Percentiles rank a stretch among this genome's conserved stretches.
phyloP scores from a whole-genome alignment of 2,888 invertebrate genomes.

The Bombylius major region DNA sequence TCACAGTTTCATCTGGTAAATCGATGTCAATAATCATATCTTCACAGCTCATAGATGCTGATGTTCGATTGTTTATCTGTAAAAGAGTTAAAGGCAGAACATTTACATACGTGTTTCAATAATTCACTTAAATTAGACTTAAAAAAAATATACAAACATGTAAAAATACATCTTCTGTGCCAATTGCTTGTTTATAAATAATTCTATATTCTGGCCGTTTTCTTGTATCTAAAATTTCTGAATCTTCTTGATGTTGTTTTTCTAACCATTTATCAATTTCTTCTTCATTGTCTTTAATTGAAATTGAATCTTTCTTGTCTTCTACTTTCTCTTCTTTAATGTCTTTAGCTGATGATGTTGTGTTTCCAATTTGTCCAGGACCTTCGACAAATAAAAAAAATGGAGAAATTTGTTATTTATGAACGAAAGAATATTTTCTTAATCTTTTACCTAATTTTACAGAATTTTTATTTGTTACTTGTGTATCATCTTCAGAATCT shows the following conservation, averaged over 20 bases:
- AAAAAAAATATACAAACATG: slow-evolving; percentile 41
- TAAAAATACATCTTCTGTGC: slow-evolving; percentile 74
- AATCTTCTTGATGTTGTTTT: slow-evolving; percentile 42
- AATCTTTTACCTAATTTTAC: neutral
- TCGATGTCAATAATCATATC: slow-evolving; percentile 67
- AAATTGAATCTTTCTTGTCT: neutral
- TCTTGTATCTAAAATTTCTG: slow-evolving; percentile 46
- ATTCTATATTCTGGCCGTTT: slow-evolving; percentile 63
- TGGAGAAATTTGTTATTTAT: neutral
- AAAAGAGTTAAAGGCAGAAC: slow-evolving; percentile 7
- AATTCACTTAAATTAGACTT: neutral
- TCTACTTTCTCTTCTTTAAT: neutral
- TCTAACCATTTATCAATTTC: slow-evolving; percentile 31
- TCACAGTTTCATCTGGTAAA: slow-evolving; percentile 56
- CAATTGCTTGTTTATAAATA: slow-evolving; percentile 72
- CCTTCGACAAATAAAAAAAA: neutral
- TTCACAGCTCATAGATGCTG: slow-evolving; percentile 72
- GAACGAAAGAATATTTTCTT: neutral
- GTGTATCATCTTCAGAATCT: slow-evolving; percentile 20
- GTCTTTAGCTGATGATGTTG: neutral
- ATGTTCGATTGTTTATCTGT: slow-evolving; percentile 69
- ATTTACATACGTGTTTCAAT: neutral
- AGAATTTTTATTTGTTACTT: neutral
- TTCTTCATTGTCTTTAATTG: slow-evolving; percentile 13
- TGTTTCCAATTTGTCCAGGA: neutral